Conservation (phyloP, 2,113 vertebrate genomes). For the Callionymus lyra region DNA sequence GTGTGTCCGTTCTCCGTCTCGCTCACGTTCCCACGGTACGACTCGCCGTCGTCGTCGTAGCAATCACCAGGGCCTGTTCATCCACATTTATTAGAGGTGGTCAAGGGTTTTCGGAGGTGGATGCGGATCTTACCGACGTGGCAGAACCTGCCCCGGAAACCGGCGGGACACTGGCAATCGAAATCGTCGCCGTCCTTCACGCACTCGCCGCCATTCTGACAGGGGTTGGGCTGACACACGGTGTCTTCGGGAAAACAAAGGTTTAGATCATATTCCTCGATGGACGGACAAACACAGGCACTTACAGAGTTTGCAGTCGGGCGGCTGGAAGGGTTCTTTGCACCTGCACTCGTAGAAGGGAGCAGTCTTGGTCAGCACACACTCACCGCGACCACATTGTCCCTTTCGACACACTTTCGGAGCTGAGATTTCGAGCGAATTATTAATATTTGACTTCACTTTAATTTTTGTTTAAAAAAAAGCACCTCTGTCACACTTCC, state of each 20-base stretch:
- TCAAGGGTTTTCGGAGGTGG: neutral
- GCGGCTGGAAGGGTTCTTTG: slow-evolving; percentile 58
- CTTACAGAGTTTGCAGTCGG: slow-evolving; percentile 53
- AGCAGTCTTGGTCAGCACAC: slow-evolving; percentile 49
- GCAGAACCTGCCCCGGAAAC: slow-evolving; percentile 58
- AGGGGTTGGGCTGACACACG: slow-evolving; percentile 56
- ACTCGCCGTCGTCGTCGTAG: slow-evolving; percentile 55
- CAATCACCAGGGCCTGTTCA: slow-evolving; percentile 59
- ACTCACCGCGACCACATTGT: slow-evolving; percentile 55
- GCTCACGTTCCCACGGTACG: slow-evolving; percentile 60
- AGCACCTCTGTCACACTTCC: slow-evolving; percentile 57
- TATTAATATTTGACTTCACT: neutral
- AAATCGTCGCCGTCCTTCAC: slow-evolving; percentile 42
- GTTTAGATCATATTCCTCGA: neutral
- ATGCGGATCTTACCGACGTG: slow-evolving; percentile 56
- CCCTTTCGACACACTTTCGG: slow-evolving; percentile 38
- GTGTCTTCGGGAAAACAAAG: slow-evolving; percentile 30
- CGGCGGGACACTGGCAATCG: slow-evolving; percentile 50
- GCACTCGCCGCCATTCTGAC: slow-evolving; percentile 60
- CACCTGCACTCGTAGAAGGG: slow-evolving; percentile 68
- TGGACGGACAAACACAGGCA: neutral
- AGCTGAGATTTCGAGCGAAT: slow-evolving; percentile 22
- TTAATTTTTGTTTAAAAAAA: neutral
- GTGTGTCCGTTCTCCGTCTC: slow-evolving; percentile 55
- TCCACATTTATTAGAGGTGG: neutral